These are phyloP conservation scores for Platynereis dumerilii DNA, from an alignment of 2,888 invertebrate species.

Conservation along the genomic window DNA sequence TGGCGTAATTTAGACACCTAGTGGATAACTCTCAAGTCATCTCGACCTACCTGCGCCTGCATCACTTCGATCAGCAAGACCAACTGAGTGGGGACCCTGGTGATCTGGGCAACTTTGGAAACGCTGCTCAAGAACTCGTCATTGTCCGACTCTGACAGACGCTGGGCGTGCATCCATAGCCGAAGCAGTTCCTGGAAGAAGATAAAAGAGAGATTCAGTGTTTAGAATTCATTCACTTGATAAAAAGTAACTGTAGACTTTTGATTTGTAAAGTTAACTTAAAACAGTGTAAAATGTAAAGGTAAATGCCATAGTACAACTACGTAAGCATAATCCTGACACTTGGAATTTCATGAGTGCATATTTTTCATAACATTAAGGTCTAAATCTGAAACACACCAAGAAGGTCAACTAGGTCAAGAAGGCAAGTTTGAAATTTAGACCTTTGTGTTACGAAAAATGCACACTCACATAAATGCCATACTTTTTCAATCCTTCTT, in stretches of 20 bases:
- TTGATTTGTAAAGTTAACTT: background rate
- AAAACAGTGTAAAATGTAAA: background rate
- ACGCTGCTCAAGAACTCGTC: conserved; percentile 52
- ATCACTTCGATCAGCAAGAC: conserved; percentile 51
- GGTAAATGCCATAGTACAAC: no score
- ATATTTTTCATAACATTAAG: no score
- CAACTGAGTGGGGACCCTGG: conserved; percentile 50
- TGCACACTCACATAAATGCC: no score
- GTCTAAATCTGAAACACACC: no score
- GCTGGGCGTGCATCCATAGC: conserved; percentile 54
- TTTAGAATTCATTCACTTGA: background rate
- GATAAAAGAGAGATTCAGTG: conserved; percentile 11
- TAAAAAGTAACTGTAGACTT: background rate
- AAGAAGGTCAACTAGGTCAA: no score
- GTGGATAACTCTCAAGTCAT: no score
- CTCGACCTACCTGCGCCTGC: conserved; percentile 45
- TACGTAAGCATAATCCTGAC: no score
- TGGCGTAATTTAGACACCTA: no score
- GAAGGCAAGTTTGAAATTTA: no score
- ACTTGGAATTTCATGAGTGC: no score
- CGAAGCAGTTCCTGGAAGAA: conserved; percentile 48
- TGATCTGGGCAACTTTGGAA: conserved; percentile 55
- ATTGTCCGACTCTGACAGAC: conserved; percentile 48
- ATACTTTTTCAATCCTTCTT: no score
- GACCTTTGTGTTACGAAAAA: no score